Percentiles rank a stretch among this genome's conserved stretches.
Conservation (phyloP, 1,140 invertebrate species). For the Patella vulgata region DNA sequence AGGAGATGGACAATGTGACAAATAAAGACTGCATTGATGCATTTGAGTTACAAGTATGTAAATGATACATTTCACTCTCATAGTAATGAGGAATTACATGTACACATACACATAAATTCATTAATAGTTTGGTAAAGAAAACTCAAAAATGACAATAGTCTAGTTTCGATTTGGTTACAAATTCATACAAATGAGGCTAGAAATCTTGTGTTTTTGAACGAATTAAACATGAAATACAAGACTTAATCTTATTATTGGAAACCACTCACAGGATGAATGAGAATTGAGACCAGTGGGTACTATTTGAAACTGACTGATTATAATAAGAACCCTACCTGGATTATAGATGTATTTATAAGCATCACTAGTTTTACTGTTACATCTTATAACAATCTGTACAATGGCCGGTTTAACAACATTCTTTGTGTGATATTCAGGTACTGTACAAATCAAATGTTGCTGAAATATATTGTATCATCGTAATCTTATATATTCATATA, state of each 20-base stretch:
- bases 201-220: slow-evolving; percentile 7
- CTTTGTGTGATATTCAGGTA: slow-evolving; percentile 81
- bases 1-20: not conserved
- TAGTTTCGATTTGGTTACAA: too few species aligned
- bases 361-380: slow-evolving; percentile 88
- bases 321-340: slow-evolving; percentile 48
- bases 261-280: slow-evolving; percentile 41
- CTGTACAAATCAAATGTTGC: slow-evolving; percentile 93
- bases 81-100: too few species aligned
- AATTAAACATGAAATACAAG: slow-evolving; percentile 3
- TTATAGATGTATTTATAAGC: slow-evolving; percentile 84
- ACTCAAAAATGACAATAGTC: too few species aligned
- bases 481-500: too few species aligned
- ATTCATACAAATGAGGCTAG: too few species aligned
- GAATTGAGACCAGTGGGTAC: slow-evolving; percentile 18
- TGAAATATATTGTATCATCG: too few species aligned
- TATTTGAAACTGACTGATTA: slow-evolving; percentile 5
- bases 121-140: too few species aligned
- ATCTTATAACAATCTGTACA: slow-evolving; percentile 81
- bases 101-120: too few species aligned
- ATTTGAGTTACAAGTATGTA: not conserved
- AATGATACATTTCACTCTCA: too few species aligned
- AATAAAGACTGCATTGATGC: not conserved
- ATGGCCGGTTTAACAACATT: slow-evolving; percentile 75
- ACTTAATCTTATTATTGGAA: not conserved